Percentiles rank a stretch among this genome's conserved stretches.
phyloP scores from a whole-genome alignment of 2,113 vertebrate genomes.

The Alethe castanea region DNA sequence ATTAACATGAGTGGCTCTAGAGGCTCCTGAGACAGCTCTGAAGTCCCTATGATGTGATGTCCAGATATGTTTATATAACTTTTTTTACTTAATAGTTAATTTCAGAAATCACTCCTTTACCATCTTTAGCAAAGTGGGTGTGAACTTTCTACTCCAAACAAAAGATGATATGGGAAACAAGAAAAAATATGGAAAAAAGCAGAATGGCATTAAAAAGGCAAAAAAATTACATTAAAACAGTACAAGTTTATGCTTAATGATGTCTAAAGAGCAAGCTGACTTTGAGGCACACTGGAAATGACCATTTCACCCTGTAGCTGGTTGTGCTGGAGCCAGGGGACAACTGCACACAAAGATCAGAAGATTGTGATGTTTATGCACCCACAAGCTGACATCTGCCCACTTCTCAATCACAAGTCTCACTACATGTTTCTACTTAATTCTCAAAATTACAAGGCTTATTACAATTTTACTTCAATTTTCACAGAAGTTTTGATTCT shows the following conservation, averaged over 20 bases:
- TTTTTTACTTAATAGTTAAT: conserved; percentile 18
- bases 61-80: conserved; percentile 20
- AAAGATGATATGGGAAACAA: not conserved
- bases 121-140: conserved; percentile 17
- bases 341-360: not conserved
- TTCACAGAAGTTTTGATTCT: not conserved
- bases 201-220: not conserved
- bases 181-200: not conserved
- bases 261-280: not conserved
- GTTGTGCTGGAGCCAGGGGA: not conserved
- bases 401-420: not conserved
- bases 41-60: not conserved
- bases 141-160: conserved; percentile 18
- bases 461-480: not conserved
- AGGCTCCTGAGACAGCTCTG: conserved; percentile 20
- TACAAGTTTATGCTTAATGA: not conserved
- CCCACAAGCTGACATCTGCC: not conserved
- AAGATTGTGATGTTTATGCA: not conserved
- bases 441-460: not conserved
- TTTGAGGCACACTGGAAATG: not conserved
- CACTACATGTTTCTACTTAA: not conserved
- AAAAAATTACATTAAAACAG: not conserved
- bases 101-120: conserved; percentile 4
- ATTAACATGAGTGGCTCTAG: conserved; percentile 42
- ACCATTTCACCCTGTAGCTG: not conserved